Evolutionary conservation across 2,113 vertebrate genomes (phyloP), one percentile per base, ranked within the genome.

Genomic region (Electrona antarctica): DNA sequence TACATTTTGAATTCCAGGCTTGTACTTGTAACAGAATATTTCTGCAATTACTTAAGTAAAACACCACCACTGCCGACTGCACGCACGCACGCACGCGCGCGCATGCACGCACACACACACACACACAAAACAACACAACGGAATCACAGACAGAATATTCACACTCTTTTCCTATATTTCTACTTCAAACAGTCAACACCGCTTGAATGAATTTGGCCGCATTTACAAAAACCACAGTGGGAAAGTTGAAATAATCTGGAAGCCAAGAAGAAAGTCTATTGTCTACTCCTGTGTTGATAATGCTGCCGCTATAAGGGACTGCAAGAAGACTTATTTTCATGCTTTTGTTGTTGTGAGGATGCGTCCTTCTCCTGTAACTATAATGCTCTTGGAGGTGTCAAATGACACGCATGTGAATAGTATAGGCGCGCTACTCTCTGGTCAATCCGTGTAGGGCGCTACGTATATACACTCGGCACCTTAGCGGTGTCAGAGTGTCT

Each of bases 21-120:
- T 21, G 21, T 21, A 21, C 21, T 21, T 21, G 21, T 21, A 21
- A 21, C 21, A 21, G 21, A 21, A 21, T 21, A 21, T 21, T 21
- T 21, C 21, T 21, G 21, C 21, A 21, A 21, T 21, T 21, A 21
- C 21, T 21, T 21, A 21, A 21, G 21, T 21, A 21, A 21, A 21
- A 21, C 21, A 21, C 21, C 21, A 21, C 21, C 21, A 21, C 21
- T 21, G 2, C 21, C 21, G 21, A 21, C 21, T 21, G n/a, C 84
- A 77, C 13, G 55, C 81, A 80, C 79, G 78, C 73, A 69, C 78
- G 82, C 76, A 84, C 79, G 73, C 76, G 56, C 56, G 79, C 80
- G 77, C 80, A 77, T 71, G 77, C 70, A 80, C 74, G 56, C 58
- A 82, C 67, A 28, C 28, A 73, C 49, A 50, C 64, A 61, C 66